phyloP scores from a whole-genome alignment of 2,113 vertebrate species.

The Cyprinodon tularosa region DNA sequence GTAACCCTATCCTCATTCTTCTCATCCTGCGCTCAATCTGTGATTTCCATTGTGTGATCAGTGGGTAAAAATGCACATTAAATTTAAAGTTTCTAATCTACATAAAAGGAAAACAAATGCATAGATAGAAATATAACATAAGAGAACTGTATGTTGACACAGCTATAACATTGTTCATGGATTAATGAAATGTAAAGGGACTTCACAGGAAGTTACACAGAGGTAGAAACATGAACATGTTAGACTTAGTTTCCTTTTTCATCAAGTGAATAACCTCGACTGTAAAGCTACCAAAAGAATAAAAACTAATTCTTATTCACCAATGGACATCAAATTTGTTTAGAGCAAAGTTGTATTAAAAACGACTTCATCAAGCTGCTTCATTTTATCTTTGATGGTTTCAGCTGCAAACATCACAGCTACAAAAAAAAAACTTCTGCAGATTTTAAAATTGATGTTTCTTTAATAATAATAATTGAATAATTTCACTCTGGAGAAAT shows the following conservation, averaged over 20 bases:
- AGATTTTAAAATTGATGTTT: not conserved
- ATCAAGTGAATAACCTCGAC: conserved; percentile 52
- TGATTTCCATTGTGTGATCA: not conserved
- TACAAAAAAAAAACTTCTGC: not conserved
- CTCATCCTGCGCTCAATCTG: conserved; percentile 11
- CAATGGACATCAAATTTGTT: conserved; percentile 60
- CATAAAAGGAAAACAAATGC: not conserved
- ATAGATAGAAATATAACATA: not conserved
- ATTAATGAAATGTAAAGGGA: conserved; percentile 9
- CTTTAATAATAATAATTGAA: not conserved
- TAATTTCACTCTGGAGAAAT: too few species aligned
- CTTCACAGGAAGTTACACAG: not conserved
- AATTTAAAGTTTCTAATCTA: not conserved
- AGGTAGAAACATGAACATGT: not conserved
- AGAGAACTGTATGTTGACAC: not conserved
- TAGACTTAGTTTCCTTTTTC: conserved; percentile 3
- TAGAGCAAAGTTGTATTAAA: conserved; percentile 23
- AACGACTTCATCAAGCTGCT: not conserved
- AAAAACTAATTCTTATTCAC: conserved; percentile 73
- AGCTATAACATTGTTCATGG: conserved; percentile 13
- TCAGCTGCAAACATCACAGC: not conserved
- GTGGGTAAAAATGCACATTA: not conserved
- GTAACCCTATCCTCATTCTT: conserved; percentile 66
- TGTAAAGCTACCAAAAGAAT: conserved; percentile 44
- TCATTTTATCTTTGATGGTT: too few species aligned